Percentiles rank a stretch among this genome's conserved stretches.
Conservation (phyloP, 2,113 vertebrate species). For the Gymnogyps californianus region DNA sequence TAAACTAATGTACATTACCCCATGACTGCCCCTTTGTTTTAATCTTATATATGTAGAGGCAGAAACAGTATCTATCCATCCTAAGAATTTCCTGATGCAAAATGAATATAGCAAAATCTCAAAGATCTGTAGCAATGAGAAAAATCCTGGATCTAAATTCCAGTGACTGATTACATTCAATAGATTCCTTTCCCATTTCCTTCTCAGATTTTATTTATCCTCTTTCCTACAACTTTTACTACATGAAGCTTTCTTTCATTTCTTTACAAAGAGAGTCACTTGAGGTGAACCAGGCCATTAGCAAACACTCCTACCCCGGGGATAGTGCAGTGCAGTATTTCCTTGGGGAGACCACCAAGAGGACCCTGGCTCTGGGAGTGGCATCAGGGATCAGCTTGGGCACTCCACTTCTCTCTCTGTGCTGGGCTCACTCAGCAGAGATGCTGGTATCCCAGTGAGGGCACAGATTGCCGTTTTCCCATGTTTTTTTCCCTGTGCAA, state of each 20-base stretch:
- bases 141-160: not conserved
- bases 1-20: not conserved
- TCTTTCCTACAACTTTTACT: not conserved
- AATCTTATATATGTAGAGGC: not conserved
- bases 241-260: not conserved
- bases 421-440: not conserved
- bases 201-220: not conserved
- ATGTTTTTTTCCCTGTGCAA: not conserved
- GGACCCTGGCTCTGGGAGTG: not conserved
- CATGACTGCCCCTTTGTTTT: not conserved
- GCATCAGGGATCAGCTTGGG: not conserved
- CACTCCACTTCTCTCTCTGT: not conserved
- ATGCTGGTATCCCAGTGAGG: not conserved
- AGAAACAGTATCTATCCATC: not conserved
- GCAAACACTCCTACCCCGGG: not conserved
- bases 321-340: not conserved
- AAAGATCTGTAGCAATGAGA: not conserved
- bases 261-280: not conserved
- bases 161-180: not conserved
- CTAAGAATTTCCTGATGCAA: not conserved
- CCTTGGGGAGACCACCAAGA: not conserved
- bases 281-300: not conserved
- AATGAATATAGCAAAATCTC: not conserved
- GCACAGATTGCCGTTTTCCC: not conserved
- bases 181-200: not conserved